These are phyloP conservation scores for Distichodus sexfasciatus DNA, from an alignment of 2,797 vertebrate genomes.

Conservation along the genomic window DNA sequence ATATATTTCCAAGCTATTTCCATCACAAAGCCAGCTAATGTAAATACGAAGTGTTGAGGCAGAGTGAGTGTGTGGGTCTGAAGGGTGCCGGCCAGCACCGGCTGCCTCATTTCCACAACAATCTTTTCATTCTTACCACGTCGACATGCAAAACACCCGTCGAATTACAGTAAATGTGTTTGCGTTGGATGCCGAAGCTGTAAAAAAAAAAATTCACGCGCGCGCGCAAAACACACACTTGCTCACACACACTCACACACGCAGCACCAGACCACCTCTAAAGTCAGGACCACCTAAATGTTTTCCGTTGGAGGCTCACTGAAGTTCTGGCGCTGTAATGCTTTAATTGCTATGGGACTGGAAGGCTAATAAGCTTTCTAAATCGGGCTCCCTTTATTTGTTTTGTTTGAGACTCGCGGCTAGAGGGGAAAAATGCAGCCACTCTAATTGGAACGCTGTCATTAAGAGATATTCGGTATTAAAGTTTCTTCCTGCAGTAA, in stretches of 20 bases:
- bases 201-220: conserved; percentile 44
- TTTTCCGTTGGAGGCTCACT: conserved; percentile 75
- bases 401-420: conserved; percentile 80
- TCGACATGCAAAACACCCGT: conserved; percentile 19
- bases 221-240: conserved; percentile 19
- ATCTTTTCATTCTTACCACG: conserved; percentile 35
- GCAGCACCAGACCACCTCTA: conserved; percentile 72
- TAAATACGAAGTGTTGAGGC: neutral
- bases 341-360: conserved; percentile 82
- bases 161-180: conserved; percentile 46
- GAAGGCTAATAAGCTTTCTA: conserved; percentile 84
- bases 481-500: conserved; percentile 78
- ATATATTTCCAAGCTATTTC: no score
- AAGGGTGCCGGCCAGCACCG: neutral
- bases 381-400: conserved; percentile 82
- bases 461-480: conserved; percentile 80
- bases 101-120: conserved; percentile 27
- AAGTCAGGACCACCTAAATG: conserved; percentile 79
- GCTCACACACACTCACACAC: conserved; percentile 42
- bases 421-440: conserved; percentile 75
- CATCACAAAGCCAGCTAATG: neutral
- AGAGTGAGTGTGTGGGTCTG: neutral
- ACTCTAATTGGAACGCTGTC: conserved; percentile 78
- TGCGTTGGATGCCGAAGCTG: conserved; percentile 46
- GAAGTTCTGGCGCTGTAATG: conserved; percentile 80